phyloP scores from a whole-genome alignment of 2,888 invertebrate genomes.

The Rhingia rostrata region DNA sequence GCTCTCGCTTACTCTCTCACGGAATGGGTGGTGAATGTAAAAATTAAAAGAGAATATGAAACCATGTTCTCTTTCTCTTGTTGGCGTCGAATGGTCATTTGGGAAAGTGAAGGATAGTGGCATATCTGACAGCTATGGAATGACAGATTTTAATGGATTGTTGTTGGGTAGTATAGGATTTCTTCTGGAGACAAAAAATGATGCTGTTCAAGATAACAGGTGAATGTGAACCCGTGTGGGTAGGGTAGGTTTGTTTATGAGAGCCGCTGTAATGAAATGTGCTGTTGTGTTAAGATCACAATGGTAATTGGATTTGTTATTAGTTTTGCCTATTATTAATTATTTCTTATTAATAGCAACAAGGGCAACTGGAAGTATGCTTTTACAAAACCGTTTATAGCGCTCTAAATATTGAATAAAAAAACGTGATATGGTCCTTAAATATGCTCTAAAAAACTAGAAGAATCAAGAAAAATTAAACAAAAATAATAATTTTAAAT shows the following conservation, averaged over 20 bases:
- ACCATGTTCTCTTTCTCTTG: slow-evolving; percentile 6
- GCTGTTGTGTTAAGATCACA: slow-evolving; percentile 2
- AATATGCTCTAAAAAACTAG: no score
- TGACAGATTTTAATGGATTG: slow-evolving; percentile 10
- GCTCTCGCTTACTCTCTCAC: slow-evolving; percentile 20
- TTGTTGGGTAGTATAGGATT: neutral
- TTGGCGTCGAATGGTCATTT: neutral
- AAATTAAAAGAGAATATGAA: slow-evolving; percentile 12
- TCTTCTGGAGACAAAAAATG: neutral
- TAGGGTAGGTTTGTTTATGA: slow-evolving; percentile 43
- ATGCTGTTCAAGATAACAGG: slow-evolving; percentile 4
- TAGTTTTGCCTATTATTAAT: neutral
- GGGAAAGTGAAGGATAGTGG: neutral
- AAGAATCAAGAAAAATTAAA: no score
- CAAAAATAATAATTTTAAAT: no score
- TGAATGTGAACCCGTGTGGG: slow-evolving; percentile 17
- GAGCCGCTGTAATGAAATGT: slow-evolving; percentile 12
- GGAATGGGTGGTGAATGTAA: no score
- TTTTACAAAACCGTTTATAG: no score
- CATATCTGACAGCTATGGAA: slow-evolving; percentile 11
- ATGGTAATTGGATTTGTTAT: neutral
- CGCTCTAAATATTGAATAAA: no score
- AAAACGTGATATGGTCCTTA: no score
- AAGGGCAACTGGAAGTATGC: no score
- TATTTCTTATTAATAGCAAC: neutral